Evolutionary conservation across 2,888 invertebrate species (phyloP).

Genomic region (Synanthedon vespiformis): DNA sequence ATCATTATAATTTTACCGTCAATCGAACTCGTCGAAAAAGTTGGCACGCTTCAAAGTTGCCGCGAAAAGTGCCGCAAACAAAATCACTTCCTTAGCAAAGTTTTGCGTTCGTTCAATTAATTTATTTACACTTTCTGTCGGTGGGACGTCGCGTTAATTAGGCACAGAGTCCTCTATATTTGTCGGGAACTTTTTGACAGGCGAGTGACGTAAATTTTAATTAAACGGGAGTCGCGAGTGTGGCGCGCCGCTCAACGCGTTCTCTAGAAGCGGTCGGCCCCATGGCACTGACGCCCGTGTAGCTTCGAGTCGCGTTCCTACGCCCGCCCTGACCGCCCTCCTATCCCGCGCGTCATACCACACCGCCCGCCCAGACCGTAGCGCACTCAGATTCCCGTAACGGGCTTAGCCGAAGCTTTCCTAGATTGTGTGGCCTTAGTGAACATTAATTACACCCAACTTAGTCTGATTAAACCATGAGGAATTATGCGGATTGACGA

Average conservation of each 20-base stretch:
- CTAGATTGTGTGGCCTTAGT: constrained; percentile 67
- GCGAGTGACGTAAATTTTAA: constrained; percentile 45
- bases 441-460: constrained; percentile 70
- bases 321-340: constrained; percentile 9
- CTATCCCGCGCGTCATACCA: constrained; percentile 13
- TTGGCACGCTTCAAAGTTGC: constrained; percentile 12
- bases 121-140: constrained; percentile 1
- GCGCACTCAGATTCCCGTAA: constrained; percentile 47
- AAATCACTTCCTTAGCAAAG: constrained; percentile 28
- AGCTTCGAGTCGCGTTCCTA: background rate
- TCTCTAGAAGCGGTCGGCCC: constrained; percentile 38
- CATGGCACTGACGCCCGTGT: constrained; percentile 35
- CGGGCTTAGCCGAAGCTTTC: constrained; percentile 60
- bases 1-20: constrained; percentile 11
- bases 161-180: constrained; percentile 5
- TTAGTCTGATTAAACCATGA: constrained; percentile 70
- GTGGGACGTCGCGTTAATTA: constrained; percentile 7
- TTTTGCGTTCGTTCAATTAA: constrained; percentile 5
- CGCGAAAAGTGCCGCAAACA: constrained; percentile 22
- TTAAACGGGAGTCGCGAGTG: constrained; percentile 21
- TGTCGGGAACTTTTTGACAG: constrained; percentile 34
- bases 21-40: constrained; percentile 18
- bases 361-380: constrained; percentile 24
- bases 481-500: constrained; percentile 70
- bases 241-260: constrained; percentile 27